These are phyloP conservation scores for Sclerurus mexicanus DNA, from an alignment of 2,113 vertebrate species.

Conservation along the genomic window DNA sequence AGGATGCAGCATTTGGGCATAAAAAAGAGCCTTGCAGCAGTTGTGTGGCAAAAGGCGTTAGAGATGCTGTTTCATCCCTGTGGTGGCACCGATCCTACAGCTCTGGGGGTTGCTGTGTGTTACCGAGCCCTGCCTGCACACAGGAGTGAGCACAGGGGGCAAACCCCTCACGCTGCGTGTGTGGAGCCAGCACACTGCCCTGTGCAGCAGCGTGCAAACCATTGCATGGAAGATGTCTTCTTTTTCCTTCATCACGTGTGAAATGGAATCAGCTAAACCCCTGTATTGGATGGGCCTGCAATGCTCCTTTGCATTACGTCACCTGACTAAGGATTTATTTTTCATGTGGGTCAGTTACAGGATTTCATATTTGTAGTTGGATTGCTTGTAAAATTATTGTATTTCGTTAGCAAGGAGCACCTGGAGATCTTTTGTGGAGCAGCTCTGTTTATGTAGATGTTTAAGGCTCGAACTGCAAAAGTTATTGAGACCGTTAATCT, in stretches of 20 bases:
- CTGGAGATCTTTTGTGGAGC: background rate
- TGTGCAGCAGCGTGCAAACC: background rate
- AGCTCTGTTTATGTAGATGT: background rate
- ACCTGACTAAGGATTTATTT: background rate
- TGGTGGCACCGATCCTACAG: background rate
- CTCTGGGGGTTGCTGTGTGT: background rate
- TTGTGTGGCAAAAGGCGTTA: background rate
- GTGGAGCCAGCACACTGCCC: background rate
- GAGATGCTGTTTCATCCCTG: constrained; percentile 16
- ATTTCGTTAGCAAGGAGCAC: background rate
- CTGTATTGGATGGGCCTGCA: background rate
- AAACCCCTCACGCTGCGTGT: background rate
- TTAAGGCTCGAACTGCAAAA: background rate
- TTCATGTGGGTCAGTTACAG: background rate
- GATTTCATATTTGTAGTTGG: background rate
- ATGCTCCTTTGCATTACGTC: background rate
- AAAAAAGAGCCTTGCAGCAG: constrained; percentile 1
- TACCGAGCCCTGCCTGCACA: background rate
- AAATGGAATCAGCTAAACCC: background rate
- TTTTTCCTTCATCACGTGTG: background rate
- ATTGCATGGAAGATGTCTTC: background rate
- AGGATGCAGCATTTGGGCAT: background rate
- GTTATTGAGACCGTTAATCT: background rate
- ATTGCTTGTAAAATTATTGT: background rate
- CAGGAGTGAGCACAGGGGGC: background rate